A percentile compares a stretch with the other conserved stretches of the same genome.
These are phyloP conservation scores for Metaphire vulgaris DNA, from an alignment of 1,140 invertebrate genomes.

Conservation along the genomic window DNA sequence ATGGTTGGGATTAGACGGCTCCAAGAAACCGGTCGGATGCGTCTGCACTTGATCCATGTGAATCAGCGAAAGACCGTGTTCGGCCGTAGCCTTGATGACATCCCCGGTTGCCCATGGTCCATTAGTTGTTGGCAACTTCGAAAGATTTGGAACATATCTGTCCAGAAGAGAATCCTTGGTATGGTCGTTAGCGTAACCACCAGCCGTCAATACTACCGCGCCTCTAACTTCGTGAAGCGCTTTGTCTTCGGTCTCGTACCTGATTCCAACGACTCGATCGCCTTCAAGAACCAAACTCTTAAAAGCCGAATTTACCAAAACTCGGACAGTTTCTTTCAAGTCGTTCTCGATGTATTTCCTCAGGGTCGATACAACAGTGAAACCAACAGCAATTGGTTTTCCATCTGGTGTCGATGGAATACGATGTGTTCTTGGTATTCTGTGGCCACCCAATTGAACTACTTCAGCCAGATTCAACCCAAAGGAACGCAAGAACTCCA, in stretches of 20 bases:
- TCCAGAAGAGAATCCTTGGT: conserved; percentile 34
- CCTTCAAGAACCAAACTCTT: conserved; percentile 17
- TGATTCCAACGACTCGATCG: conserved; percentile 15
- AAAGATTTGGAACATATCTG: conserved; percentile 39
- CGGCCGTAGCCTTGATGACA: conserved; percentile 38
- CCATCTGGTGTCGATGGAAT: conserved; percentile 46
- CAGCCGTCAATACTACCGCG: conserved; percentile 44
- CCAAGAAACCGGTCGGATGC: conserved; percentile 39
- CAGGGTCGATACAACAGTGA: conserved; percentile 42
- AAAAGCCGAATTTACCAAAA: conserved; percentile 24
- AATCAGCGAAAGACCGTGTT: conserved; percentile 19
- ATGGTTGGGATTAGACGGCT: conserved; percentile 40
- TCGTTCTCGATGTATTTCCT: conserved; percentile 35
- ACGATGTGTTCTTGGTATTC: conserved; percentile 45
- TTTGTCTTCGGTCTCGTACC: conserved; percentile 8
- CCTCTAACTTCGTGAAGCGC: conserved; percentile 27
- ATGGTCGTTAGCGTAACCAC: conserved; percentile 37
- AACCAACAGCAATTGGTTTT: conserved; percentile 46
- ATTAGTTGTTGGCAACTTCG: conserved; percentile 46
- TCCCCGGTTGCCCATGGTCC: conserved; percentile 48
- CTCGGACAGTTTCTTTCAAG: conserved; percentile 33
- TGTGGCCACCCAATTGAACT: conserved; percentile 48
- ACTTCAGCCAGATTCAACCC: conserved; percentile 44
- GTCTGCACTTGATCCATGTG: conserved; percentile 30
- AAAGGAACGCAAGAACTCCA: conserved; percentile 39